Evolutionary conservation across 1,140 invertebrate species (phyloP).

Genomic region (Ganaspis sp.): DNA sequence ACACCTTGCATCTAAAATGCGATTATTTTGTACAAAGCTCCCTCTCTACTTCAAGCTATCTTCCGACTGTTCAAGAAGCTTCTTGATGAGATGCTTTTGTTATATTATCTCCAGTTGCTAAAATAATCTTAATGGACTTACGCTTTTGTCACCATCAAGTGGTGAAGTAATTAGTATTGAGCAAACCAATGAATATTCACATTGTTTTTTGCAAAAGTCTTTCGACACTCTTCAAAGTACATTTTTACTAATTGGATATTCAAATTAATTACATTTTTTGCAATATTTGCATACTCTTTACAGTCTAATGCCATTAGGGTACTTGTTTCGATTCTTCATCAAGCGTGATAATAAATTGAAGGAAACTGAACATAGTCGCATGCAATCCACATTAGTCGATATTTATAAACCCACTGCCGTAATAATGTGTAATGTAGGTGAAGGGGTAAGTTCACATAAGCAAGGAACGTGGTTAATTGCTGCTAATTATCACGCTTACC

Average conservation of each 20-base stretch:
- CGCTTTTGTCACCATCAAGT: background rate
- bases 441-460: conserved; percentile 56
- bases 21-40: background rate
- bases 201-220: background rate
- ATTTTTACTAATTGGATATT: too few species aligned
- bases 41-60: background rate
- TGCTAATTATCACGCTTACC: conserved; percentile 74
- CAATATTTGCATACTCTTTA: too few species aligned
- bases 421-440: conserved; percentile 37
- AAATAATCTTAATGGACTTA: background rate
- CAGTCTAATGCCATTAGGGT: too few species aligned
- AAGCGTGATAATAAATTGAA: background rate
- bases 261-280: too few species aligned
- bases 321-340: too few species aligned
- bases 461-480: conserved; percentile 69
- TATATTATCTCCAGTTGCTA: background rate
- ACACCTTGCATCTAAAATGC: conserved; percentile 5
- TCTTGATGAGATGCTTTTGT: background rate
- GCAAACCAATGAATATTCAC: background rate
- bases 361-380: background rate
- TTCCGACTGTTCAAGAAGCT: conserved; percentile 10
- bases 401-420: background rate
- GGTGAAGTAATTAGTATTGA: background rate
- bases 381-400: background rate
- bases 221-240: too few species aligned